These are phyloP conservation scores for Melieria omissa DNA, from an alignment of 2,888 invertebrate species.

Conservation along the genomic window DNA sequence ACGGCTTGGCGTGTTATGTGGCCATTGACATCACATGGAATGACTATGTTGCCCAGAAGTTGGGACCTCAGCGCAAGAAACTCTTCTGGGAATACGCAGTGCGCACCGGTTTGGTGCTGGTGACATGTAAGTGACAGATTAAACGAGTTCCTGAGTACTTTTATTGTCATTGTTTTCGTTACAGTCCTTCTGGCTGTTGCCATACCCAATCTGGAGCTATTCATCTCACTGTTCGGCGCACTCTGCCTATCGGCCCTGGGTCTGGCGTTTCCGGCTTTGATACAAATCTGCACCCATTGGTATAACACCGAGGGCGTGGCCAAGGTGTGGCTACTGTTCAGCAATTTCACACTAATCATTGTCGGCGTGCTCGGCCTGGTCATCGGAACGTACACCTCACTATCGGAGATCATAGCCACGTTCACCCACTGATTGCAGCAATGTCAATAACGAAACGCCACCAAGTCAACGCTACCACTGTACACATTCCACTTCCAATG, in stretches of 20 bases:
- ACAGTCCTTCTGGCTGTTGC: constrained; percentile 85
- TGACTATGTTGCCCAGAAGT: constrained; percentile 73
- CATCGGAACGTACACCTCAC: constrained; percentile 77
- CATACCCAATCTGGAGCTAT: constrained; percentile 85
- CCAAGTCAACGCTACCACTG: neutral
- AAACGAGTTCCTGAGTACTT: neutral
- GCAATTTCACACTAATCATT: constrained; percentile 73
- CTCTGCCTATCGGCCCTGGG: constrained; percentile 89
- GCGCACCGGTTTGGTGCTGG: constrained; percentile 80
- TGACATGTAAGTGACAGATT: constrained; percentile 81
- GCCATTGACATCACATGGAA: constrained; percentile 95
- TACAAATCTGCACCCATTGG: constrained; percentile 87
- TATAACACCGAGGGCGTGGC: constrained; percentile 71
- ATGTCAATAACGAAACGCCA: constrained; percentile 7
- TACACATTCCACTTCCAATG: no score
- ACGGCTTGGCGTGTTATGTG: constrained; percentile 94
- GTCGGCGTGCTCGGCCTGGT: constrained; percentile 76
- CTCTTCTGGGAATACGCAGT: constrained; percentile 80
- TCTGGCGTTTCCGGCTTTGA: constrained; percentile 88
- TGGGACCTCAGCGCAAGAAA: constrained; percentile 73
- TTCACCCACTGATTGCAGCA: constrained; percentile 58
- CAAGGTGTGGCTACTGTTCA: constrained; percentile 71
- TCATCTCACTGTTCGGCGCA: constrained; percentile 87
- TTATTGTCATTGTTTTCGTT: constrained; percentile 51
- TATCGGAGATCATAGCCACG: constrained; percentile 73